Evolutionary conservation across 2,797 vertebrate species (phyloP).

Genomic region (Semotilus atromaculatus): DNA sequence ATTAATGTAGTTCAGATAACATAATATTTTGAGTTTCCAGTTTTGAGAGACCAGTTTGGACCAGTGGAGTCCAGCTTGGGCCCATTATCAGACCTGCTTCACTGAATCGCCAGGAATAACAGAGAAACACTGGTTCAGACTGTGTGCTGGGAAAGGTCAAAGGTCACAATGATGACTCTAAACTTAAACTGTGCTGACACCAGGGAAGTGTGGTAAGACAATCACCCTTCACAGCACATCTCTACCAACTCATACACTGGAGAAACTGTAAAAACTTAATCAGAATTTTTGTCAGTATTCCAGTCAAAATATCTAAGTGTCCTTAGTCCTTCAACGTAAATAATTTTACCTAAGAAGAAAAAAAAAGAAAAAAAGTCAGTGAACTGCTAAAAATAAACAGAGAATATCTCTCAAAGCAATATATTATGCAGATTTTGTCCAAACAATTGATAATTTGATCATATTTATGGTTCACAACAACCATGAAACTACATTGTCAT

Average conservation of each 20-base stretch:
- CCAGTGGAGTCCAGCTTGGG: slow-evolving; percentile 46
- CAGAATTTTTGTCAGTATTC: neutral
- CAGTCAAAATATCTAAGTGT: neutral
- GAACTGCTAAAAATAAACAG: neutral
- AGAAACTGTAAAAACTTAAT: neutral
- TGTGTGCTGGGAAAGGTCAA: slow-evolving; percentile 56
- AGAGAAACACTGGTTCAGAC: slow-evolving; percentile 45
- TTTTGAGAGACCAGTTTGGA: slow-evolving; percentile 54
- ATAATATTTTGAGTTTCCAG: too few species aligned
- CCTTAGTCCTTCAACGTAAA: neutral
- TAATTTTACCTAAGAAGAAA: neutral
- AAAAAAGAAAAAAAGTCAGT: neutral
- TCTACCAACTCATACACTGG: slow-evolving; percentile 13
- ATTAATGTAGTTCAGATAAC: too few species aligned
- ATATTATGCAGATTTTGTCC: neutral
- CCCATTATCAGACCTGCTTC: slow-evolving; percentile 59
- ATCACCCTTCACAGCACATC: slow-evolving; percentile 26
- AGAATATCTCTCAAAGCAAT: neutral
- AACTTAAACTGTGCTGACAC: slow-evolving; percentile 56
- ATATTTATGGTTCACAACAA: slow-evolving; percentile 1
- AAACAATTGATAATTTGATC: neutral
- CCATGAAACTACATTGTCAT: slow-evolving; percentile 19
- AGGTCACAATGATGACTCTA: slow-evolving; percentile 48
- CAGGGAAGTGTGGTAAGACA: slow-evolving; percentile 42
- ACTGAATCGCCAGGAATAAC: slow-evolving; percentile 59